These are phyloP conservation scores for Craniophora ligustri DNA, from an alignment of 2,888 invertebrate genomes.

Conservation along the genomic window DNA sequence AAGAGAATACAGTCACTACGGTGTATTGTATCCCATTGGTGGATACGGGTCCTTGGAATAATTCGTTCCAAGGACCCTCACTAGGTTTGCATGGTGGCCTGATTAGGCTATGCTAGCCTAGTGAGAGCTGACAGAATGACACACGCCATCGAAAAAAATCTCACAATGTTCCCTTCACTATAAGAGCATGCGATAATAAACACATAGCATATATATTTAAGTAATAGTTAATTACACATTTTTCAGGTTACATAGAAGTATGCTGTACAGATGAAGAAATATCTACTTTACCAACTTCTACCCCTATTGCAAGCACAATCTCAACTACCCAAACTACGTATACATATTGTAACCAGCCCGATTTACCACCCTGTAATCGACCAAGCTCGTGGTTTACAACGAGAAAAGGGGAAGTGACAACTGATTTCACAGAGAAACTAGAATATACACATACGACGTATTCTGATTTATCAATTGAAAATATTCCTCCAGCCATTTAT, in stretches of 20 bases:
- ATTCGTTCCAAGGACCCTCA: too few species aligned
- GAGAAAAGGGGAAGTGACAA: neutral
- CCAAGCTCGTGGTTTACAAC: conserved; percentile 32
- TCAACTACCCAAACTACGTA: neutral
- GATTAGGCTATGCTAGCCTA: too few species aligned
- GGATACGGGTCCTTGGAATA: too few species aligned
- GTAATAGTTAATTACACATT: neutral
- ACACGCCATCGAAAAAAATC: too few species aligned
- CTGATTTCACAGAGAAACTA: neutral
- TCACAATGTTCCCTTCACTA: too few species aligned
- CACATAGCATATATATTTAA: too few species aligned
- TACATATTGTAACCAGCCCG: neutral
- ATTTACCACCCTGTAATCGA: conserved; percentile 19
- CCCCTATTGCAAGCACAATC: neutral
- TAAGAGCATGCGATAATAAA: too few species aligned
- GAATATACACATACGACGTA: neutral
- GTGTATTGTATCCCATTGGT: too few species aligned
- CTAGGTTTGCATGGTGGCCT: too few species aligned
- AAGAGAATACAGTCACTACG: too few species aligned
- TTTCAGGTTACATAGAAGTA: conserved; percentile 19
- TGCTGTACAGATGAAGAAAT: neutral
- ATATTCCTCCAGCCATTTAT: neutral
- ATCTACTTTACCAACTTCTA: neutral
- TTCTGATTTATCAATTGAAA: neutral
- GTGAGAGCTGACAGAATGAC: too few species aligned